Evolutionary conservation across 2,113 vertebrate genomes (phyloP).

Genomic region (Melanerpes formicivorus): DNA sequence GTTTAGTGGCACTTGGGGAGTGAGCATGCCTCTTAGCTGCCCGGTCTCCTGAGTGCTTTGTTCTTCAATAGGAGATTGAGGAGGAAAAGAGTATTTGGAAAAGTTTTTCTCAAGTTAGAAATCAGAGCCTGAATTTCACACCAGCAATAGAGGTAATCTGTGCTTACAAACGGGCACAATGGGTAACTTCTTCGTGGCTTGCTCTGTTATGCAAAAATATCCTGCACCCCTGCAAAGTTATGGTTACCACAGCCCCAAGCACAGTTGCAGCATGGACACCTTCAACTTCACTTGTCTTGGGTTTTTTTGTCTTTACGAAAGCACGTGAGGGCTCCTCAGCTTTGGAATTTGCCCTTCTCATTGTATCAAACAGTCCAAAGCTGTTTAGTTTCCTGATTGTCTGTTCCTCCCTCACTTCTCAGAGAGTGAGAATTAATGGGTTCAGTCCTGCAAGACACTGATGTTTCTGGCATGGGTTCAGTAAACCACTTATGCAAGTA

Average conservation of each 20-base stretch:
- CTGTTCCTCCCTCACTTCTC: not conserved
- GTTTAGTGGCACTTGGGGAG: not conserved
- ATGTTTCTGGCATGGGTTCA: not conserved
- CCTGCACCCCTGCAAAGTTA: not conserved
- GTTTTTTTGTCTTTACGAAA: not conserved
- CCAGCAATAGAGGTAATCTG: not conserved
- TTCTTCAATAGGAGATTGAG: not conserved
- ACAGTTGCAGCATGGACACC: not conserved
- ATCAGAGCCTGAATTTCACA: not conserved
- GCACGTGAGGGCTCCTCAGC: accelerated
- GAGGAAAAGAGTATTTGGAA: not conserved
- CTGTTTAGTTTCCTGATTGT: not conserved
- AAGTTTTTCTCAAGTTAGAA: constrained; percentile 24
- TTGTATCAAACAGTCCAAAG: not conserved
- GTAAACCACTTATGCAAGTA: constrained; percentile 26
- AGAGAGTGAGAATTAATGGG: constrained; percentile 2
- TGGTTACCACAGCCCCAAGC: not conserved
- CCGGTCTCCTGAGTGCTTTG: not conserved
- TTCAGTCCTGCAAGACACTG: constrained; percentile 12
- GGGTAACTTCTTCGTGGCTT: not conserved
- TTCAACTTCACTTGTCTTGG: not conserved
- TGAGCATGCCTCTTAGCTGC: not conserved
- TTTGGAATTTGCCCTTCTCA: not conserved
- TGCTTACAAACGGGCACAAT: not conserved
- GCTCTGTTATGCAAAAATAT: not conserved